phyloP scores from a whole-genome alignment of 2,888 invertebrate genomes.

The Drosophila cognata region DNA sequence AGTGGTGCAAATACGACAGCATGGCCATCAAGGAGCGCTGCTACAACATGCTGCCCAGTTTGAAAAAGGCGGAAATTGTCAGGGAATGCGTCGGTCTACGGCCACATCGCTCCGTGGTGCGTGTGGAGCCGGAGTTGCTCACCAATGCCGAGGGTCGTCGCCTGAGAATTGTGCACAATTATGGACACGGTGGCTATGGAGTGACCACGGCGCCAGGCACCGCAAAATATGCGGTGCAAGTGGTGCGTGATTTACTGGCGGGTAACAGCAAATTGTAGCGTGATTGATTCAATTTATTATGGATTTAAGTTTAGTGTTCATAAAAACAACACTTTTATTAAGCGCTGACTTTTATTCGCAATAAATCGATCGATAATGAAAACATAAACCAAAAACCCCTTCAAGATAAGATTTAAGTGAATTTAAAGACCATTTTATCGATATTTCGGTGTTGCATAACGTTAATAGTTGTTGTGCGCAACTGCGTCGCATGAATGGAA shows the following conservation, averaged over 20 bases:
- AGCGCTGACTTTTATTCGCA: conserved; percentile 16
- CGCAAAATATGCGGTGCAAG: conserved; percentile 89
- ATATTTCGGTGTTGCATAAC: conserved; percentile 39
- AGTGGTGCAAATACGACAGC: conserved; percentile 90
- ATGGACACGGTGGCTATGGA: conserved; percentile 98
- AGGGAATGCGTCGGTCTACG: conserved; percentile 91
- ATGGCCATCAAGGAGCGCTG: conserved; percentile 92
- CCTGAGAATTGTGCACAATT: conserved; percentile 93
- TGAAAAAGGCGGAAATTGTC: conserved; percentile 87
- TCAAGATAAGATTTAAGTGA: not conserved
- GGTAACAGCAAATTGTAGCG: conserved; percentile 82
- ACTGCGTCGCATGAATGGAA: conserved; percentile 64
- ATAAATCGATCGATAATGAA: conserved; percentile 33
- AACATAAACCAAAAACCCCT: conserved; percentile 12
- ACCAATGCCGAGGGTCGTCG: conserved; percentile 84
- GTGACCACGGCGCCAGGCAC: conserved; percentile 96
- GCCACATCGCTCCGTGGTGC: conserved; percentile 90
- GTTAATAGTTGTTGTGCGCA: conserved; percentile 26
- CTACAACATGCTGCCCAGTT: conserved; percentile 89
- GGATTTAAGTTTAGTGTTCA: conserved; percentile 45
- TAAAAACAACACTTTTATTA: not conserved
- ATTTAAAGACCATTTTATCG: conserved; percentile 25
- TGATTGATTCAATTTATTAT: conserved; percentile 30
- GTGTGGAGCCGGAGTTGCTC: conserved; percentile 89
- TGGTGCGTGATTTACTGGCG: conserved; percentile 87